phyloP scores from a whole-genome alignment of 2,797 vertebrate genomes.

The Xiphorhynchus erythropygius region DNA sequence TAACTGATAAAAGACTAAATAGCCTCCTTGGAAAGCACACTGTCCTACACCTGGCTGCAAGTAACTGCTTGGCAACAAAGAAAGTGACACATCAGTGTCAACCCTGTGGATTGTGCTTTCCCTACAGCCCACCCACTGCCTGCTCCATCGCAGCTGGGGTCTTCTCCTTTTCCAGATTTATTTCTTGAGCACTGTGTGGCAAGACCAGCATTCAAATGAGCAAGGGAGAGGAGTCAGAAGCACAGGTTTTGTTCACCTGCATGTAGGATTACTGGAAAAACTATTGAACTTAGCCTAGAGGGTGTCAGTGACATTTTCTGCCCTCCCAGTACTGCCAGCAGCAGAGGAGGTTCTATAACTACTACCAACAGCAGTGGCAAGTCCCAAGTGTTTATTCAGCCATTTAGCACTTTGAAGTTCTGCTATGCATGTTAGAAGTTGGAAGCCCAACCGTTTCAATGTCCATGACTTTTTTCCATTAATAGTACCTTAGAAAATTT shows the following conservation, averaged over 20 bases:
- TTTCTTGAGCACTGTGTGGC: background rate
- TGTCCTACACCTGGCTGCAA: background rate
- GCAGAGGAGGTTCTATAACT: background rate
- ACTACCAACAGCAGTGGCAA: background rate
- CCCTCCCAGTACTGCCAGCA: background rate
- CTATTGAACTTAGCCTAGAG: background rate
- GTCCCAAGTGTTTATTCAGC: background rate
- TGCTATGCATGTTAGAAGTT: background rate
- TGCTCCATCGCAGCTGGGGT: background rate
- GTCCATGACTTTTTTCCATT: accelerated
- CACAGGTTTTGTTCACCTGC: background rate
- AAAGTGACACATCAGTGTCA: background rate
- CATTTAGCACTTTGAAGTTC: background rate
- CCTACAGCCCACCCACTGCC: background rate
- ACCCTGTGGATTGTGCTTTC: accelerated
- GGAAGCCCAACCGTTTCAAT: background rate
- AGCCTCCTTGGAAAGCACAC: background rate
- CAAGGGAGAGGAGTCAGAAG: background rate
- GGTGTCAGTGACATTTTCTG: background rate
- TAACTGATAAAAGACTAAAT: background rate
- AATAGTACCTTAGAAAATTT: background rate
- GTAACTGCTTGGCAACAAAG: background rate
- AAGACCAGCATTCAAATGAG: background rate
- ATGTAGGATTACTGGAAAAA: background rate
- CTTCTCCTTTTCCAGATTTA: background rate